Evolutionary conservation across 1,140 invertebrate genomes (phyloP), one percentile per base, ranked within the genome.

Genomic region (Panulirus ornatus): DNA sequence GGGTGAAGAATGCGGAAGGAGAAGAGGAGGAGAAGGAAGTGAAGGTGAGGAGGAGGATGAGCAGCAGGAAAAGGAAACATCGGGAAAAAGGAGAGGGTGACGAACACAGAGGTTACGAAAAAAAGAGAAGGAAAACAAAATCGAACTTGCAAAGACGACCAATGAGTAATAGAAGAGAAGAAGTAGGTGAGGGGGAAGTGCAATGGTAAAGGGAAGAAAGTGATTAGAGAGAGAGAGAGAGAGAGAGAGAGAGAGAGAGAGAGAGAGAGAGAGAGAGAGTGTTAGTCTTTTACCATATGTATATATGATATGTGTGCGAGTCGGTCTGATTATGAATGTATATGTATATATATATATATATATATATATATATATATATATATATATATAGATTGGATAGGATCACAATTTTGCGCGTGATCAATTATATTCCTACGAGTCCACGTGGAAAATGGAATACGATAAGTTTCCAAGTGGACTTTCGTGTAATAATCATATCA

Each of bases 181-280:
- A 30, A 82, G 3, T 0, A 44, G n/a, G 42, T 14, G 22, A n/a
- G n/a, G n/a, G n/a, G n/a, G n/a, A n/a, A n/a, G n/a, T n/a, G n/a
- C n/a, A n/a, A n/a, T 38, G 30, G 76, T 44, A 79, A 8, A 51
- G 76, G n/a, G 76, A 27, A 0, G 44, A 6, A 44, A 42, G 27
- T 9, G 51, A 51, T 5, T 11, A 79, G 11, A 27, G 2, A 11
- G 76, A 27, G 19, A 22, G 51, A 44, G 58, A 71, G 63, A 71
- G 34, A 30, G 66, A 71, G 27, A 70, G 63, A 71, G 82, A 27
- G 36, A 70, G 63, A 71, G 82, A 47, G 63, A 30, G 36, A 83
- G 54, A 34, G 54, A 34, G 54, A 63, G 34, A 34, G 81, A 40
- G 16, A 58, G 36, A 63, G 34, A 30, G 8, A n/a, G 76, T 38